phyloP scores from a whole-genome alignment of 2,113 vertebrate genomes.

The Solea solea region DNA sequence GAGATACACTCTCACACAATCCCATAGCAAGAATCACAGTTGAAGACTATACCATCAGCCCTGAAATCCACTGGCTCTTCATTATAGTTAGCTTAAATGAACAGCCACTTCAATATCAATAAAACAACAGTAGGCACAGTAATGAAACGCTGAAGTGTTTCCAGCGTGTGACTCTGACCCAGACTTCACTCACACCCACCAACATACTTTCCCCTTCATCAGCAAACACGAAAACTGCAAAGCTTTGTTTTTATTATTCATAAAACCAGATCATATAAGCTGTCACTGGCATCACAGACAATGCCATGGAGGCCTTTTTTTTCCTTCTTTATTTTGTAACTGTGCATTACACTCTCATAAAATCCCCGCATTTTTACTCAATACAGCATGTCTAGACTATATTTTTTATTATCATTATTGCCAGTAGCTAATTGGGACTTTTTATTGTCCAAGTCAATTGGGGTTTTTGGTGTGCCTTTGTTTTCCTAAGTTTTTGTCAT shows the following conservation, averaged over 20 bases:
- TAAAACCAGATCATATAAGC: conserved; percentile 74
- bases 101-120: conserved; percentile 72
- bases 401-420: conserved; percentile 83
- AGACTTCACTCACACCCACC: conserved; percentile 73
- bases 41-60: conserved; percentile 32
- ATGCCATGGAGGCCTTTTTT: conserved; percentile 45
- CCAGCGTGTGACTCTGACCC: conserved; percentile 66
- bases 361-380: conserved; percentile 73
- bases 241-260: conserved; percentile 73
- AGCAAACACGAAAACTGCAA: conserved; percentile 75
- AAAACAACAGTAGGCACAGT: conserved; percentile 60
- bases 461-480: conserved; percentile 74
- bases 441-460: conserved; percentile 77
- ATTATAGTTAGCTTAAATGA: conserved; percentile 70
- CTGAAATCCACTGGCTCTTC: conserved; percentile 31
- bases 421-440: conserved; percentile 80
- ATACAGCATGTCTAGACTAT: conserved; percentile 81
- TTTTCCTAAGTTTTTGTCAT: conserved; percentile 81
- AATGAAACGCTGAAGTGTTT: conserved; percentile 73
- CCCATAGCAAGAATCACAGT: neutral
- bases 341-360: conserved; percentile 71
- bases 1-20: conserved; percentile 6
- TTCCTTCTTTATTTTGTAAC: conserved; percentile 14
- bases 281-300: conserved; percentile 64
- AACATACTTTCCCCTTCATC: conserved; percentile 77